Evolutionary conservation across 2,113 vertebrate species (phyloP), one percentile per base, ranked within the genome.

Genomic region (Datnioides undecimradiatus): DNA sequence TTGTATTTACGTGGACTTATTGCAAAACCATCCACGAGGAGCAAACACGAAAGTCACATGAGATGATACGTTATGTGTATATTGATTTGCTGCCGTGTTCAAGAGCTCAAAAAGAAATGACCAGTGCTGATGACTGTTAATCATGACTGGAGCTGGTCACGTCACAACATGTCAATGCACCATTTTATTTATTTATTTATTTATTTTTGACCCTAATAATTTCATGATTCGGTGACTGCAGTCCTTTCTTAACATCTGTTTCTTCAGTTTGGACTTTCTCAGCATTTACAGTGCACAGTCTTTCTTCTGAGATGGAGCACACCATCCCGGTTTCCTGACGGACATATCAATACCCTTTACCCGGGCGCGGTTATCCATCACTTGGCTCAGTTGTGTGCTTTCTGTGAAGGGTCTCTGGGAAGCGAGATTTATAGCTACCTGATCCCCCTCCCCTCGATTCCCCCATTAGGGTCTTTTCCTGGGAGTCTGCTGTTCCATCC

Each of bases 281-380:
- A 12, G 3, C 55, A 0, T 82, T 85, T 62, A 49, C 33, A n/a
- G 11, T 19, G 11, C 25, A 8, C 49, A 38, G 76, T 88, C 55
- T 58, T 51, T 86, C 76, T 68, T 27, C 9, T 0, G 17, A 85
- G 87, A 89, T 72, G 62, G 67, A 90, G 80, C 62, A 31, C 73
- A 13, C 5, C 11, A 27, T 70, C 59, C 73, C 54, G 4, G 31
- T 70, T 80, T 81, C 48, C 87, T 85, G 79, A 91, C 71, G 40
- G 69, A 85, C 68, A 5, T 87, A 83, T 93, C 87, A 87, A 90
- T 86, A 85, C 74, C 70, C 79, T 79, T 89, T 79, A 71, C 58
- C 46, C n/a, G 34, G 52, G 54, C 21, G 9, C 60, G 10, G 55
- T 83, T 87, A 91, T 90, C 80, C 83, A 87, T 93, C 88, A 91